Conservation (phyloP, 2,797 vertebrate species). For the Enteromius mattozi region DNA sequence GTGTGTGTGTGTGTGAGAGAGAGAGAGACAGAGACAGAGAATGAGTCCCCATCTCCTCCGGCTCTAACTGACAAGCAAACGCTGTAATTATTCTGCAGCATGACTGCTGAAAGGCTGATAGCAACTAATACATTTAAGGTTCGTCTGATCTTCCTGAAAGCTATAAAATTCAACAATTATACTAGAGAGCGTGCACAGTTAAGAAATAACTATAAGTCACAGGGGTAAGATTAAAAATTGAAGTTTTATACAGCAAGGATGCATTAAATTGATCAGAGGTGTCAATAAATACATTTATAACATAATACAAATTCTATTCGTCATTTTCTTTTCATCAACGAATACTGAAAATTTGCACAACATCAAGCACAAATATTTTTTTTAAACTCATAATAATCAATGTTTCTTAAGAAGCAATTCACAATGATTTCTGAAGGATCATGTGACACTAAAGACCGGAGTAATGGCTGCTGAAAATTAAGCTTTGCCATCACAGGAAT, state of each 20-base stretch:
- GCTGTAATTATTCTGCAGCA: conserved; percentile 30
- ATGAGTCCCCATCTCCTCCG: background rate
- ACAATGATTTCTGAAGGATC: background rate
- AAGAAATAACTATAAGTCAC: background rate
- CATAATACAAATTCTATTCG: background rate
- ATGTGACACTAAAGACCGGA: background rate
- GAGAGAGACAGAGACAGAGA: background rate
- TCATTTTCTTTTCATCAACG: background rate
- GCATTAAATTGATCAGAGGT: background rate
- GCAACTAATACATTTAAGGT: conserved; percentile 1
- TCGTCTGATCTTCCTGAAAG: conserved; percentile 6
- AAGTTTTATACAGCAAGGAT: background rate
- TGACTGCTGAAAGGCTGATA: conserved; percentile 25
- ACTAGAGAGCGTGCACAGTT: background rate
- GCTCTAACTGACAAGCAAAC: conserved; percentile 37
- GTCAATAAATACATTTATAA: background rate
- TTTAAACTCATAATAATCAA: background rate
- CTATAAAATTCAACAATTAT: background rate
- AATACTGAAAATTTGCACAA: background rate
- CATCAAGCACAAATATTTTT: background rate
- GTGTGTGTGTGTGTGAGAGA: background rate
- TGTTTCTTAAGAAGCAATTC: background rate
- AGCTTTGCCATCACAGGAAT: background rate
- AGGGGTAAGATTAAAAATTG: background rate
- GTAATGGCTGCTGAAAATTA: background rate